Percentiles rank a stretch among this genome's conserved stretches.
These are phyloP conservation scores for Chymomyza fuscimana DNA, from an alignment of 2,888 invertebrate species.

Conservation along the genomic window DNA sequence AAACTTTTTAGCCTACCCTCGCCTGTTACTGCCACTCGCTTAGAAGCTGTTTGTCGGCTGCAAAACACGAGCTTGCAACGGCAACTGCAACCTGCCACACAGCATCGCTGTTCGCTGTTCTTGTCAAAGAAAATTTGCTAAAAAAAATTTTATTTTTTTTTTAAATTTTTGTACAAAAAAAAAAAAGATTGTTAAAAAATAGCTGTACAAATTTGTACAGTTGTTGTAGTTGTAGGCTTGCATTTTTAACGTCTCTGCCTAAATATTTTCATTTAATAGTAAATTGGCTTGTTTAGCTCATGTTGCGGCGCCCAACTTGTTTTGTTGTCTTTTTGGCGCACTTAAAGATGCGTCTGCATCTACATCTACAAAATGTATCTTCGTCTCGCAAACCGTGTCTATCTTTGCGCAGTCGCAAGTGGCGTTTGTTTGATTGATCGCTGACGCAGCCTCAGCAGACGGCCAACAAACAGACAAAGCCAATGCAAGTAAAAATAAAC, in stretches of 20 bases:
- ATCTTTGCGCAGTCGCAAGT: conserved; percentile 9
- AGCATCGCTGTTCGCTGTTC: conserved; percentile 38
- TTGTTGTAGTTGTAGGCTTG: conserved; percentile 17
- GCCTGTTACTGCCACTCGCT: conserved; percentile 31
- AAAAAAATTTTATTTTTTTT: not conserved
- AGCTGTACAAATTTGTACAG: conserved; percentile 53
- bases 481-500: not conserved
- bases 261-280: conserved; percentile 27
- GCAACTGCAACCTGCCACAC: not conserved
- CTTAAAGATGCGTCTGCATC: conserved; percentile 42
- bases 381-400: not conserved
- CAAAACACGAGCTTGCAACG: conserved; percentile 44
- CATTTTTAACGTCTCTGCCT: conserved; percentile 4
- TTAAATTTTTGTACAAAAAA: conserved; percentile 8
- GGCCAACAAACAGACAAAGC: not conserved
- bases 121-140: conserved; percentile 53
- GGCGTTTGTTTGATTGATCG: conserved; percentile 53
- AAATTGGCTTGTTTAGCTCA: conserved; percentile 70
- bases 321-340: conserved; percentile 21
- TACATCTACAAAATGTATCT: not conserved
- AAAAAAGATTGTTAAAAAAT: conserved; percentile 6
- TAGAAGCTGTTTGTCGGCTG: conserved; percentile 14
- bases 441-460: not conserved
- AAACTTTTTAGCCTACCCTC: not conserved
- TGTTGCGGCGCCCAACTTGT: conserved; percentile 70